Evolutionary conservation across 2,113 vertebrate genomes (phyloP).

Genomic region (Puma concolor): DNA sequence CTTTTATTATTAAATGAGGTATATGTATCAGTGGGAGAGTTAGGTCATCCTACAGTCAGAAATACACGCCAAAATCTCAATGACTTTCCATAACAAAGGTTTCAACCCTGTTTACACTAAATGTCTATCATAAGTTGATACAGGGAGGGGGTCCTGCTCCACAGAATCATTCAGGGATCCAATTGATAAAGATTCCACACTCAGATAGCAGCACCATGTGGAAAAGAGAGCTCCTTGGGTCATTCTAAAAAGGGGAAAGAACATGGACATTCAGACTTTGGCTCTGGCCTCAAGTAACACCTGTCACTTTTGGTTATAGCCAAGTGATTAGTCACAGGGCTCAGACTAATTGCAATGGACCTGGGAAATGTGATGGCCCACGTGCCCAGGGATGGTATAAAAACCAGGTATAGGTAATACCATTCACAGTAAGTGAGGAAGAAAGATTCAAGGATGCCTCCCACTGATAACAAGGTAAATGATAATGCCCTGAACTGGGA

Average conservation of each 20-base stretch:
- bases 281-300: not conserved
- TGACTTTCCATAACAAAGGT: not conserved
- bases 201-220: not conserved
- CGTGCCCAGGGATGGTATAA: not conserved
- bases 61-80: not conserved
- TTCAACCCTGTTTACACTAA: not conserved
- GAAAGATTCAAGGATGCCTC: not conserved
- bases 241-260: not conserved
- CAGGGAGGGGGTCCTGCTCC: not conserved
- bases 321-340: not conserved
- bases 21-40: not conserved
- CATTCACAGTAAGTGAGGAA: not conserved
- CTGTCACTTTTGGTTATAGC: not conserved
- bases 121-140: not conserved
- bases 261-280: not conserved
- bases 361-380: not conserved
- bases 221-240: not conserved
- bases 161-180: not conserved
- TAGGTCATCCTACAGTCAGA: not conserved
- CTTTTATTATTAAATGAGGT: not conserved
- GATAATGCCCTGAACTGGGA: not conserved
- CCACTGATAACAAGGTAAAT: not conserved
- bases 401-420: not conserved
- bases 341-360: not conserved
- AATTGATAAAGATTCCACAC: not conserved